A percentile compares a stretch with the other conserved stretches of the same genome.
Conservation (phyloP, 1,140 invertebrate species). For the Calephelis nemesis region DNA sequence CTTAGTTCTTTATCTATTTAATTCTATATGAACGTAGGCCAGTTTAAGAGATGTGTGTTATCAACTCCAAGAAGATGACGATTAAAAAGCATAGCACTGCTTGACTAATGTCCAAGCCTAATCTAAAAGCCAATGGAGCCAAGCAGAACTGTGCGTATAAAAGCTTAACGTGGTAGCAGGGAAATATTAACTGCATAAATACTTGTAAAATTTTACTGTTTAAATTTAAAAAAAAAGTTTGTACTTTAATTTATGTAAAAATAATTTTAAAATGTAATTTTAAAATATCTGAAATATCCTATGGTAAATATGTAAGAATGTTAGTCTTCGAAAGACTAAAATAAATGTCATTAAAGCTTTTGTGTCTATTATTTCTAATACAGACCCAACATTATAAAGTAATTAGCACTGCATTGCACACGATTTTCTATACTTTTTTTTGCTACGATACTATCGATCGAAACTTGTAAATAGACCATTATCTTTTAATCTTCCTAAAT, state of each 20-base stretch:
- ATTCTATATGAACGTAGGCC: background rate
- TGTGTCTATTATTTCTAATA: too few species aligned
- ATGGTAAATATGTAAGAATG: background rate
- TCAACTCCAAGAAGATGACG: constrained; percentile 6
- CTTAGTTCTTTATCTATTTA: too few species aligned
- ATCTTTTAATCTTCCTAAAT: too few species aligned
- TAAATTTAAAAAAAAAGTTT: background rate
- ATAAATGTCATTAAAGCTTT: too few species aligned
- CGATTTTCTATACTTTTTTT: too few species aligned
- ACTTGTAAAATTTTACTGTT: background rate
- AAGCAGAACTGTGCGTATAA: constrained; percentile 37
- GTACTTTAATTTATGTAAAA: background rate
- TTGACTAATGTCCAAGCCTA: constrained; percentile 22
- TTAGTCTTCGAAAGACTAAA: too few species aligned
- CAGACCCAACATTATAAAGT: too few species aligned
- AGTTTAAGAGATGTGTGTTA: constrained; percentile 8
- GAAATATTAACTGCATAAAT: background rate
- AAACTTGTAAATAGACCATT: too few species aligned
- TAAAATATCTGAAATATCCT: background rate
- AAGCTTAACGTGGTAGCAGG: constrained; percentile 8
- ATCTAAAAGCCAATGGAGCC: constrained; percentile 35
- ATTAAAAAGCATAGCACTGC: constrained; percentile 30
- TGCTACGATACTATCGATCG: too few species aligned
- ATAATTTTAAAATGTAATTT: background rate
- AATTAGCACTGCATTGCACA: too few species aligned